Conservation (phyloP, 23 tunicate species). For the Ascidia mentula region DNA sequence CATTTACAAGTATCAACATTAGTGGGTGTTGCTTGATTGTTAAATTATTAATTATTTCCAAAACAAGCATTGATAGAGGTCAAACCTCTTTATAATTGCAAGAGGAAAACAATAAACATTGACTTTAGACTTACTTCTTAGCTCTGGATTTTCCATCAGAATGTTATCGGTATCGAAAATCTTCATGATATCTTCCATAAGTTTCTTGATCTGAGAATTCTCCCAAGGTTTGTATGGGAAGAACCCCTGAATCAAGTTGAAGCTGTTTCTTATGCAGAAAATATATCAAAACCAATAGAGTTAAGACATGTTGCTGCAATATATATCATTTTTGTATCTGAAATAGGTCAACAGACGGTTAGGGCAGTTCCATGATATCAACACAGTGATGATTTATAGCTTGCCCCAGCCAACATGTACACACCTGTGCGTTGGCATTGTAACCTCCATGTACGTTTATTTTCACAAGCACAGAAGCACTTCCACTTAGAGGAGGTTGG, state of each 20-base stretch:
- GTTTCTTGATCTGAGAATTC: neutral
- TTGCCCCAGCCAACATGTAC: too few relatives aligned
- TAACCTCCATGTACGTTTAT: conserved; percentile 27
- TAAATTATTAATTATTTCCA: neutral
- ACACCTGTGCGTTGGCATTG: conserved; percentile 32
- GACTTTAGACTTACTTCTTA: conserved; percentile 2
- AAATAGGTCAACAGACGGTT: neutral
- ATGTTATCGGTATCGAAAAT: neutral
- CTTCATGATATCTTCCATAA: neutral
- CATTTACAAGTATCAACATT: neutral
- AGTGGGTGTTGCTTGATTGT: neutral
- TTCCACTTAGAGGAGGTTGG: neutral
- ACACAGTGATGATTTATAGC: too few relatives aligned
- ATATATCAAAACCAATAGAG: neutral
- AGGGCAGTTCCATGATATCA: too few relatives aligned
- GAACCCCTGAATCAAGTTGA: conserved; percentile 23
- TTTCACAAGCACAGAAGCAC: conserved; percentile 12
- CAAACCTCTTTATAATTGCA: too few relatives aligned
- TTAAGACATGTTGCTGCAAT: neutral
- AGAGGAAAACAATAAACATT: too few relatives aligned
- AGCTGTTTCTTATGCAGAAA: neutral
- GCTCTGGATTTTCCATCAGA: neutral
- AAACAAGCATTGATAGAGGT: neutral
- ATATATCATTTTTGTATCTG: neutral
- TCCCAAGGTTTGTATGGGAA: conserved; percentile 56